These are phyloP conservation scores for Nerophis lumbriciformis DNA, from an alignment of 2,113 vertebrate species.

Conservation along the genomic window DNA sequence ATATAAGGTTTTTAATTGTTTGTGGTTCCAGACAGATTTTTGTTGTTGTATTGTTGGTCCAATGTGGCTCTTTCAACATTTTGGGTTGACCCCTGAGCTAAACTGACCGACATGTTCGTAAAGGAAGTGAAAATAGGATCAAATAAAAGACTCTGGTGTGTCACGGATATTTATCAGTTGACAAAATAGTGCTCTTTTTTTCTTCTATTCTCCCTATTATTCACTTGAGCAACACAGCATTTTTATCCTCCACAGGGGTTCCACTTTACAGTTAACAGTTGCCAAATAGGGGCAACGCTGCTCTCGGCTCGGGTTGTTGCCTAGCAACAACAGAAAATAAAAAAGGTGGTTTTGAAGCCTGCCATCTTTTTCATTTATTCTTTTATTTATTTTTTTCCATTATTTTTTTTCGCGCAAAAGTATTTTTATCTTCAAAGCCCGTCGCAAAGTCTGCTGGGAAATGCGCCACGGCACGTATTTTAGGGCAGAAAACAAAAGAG, in stretches of 20 bases:
- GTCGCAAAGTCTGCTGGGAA: constrained; percentile 3
- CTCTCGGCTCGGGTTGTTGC: constrained; percentile 55
- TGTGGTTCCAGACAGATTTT: too few relatives aligned
- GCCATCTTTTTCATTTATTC: constrained; percentile 10
- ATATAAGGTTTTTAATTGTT: too few relatives aligned
- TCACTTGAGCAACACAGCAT: constrained; percentile 6
- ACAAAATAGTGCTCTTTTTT: too few relatives aligned
- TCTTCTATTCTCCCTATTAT: background rate
- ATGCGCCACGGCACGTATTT: constrained; percentile 12
- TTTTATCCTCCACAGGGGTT: constrained; percentile 9
- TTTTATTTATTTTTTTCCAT: constrained; percentile 3
- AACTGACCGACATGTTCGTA: too few relatives aligned
- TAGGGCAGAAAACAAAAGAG: constrained; percentile 17
- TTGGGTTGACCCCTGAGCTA: too few relatives aligned
- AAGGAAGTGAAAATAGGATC: too few relatives aligned
- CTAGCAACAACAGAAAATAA: constrained; percentile 52
- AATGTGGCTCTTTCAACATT: too few relatives aligned
- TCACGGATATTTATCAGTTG: too few relatives aligned
- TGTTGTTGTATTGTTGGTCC: too few relatives aligned
- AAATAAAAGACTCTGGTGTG: too few relatives aligned
- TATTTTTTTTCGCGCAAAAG: constrained; percentile 1
- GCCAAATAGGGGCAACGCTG: constrained; percentile 25
- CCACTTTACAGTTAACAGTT: constrained; percentile 27
- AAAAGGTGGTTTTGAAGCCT: constrained; percentile 31
- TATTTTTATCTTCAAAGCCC: constrained; percentile 47